Evolutionary conservation across 1,140 invertebrate genomes (phyloP).

Genomic region (Musca domestica): DNA sequence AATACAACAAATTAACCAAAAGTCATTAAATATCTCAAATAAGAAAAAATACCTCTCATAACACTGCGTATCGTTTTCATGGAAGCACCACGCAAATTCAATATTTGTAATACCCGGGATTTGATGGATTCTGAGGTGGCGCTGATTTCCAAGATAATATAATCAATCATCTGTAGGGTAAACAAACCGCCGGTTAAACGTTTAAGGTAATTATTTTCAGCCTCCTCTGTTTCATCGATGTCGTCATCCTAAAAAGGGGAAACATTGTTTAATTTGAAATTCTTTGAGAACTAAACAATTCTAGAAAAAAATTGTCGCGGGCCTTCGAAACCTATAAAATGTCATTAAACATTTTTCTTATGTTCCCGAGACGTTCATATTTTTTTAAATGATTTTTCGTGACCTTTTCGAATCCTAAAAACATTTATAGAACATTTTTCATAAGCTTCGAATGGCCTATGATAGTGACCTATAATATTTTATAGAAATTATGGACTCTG

Average conservation of each 20-base stretch:
- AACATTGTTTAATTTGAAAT: background rate
- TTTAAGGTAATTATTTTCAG: constrained; percentile 84
- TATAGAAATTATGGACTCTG: too few species aligned
- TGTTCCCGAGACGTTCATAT: too few species aligned
- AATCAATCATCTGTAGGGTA: constrained; percentile 93
- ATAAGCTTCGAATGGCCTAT: too few species aligned
- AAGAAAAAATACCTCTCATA: constrained; percentile 71
- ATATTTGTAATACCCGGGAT: constrained; percentile 83
- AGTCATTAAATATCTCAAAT: background rate
- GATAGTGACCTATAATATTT: too few species aligned
- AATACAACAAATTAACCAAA: background rate
- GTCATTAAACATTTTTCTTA: too few species aligned
- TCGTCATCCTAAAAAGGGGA: constrained; percentile 34
- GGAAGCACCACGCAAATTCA: constrained; percentile 85
- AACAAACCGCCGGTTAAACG: constrained; percentile 91
- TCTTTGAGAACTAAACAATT: background rate
- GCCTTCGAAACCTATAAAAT: too few species aligned
- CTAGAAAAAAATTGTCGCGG: too few species aligned
- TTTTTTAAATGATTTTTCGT: too few species aligned
- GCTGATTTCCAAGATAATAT: constrained; percentile 92
- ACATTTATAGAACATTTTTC: too few species aligned
- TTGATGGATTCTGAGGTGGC: constrained; percentile 77
- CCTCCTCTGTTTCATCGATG: constrained; percentile 67
- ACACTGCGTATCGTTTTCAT: constrained; percentile 92
- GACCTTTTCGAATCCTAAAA: too few species aligned